Evolutionary conservation across 2,113 vertebrate genomes (phyloP).

Genomic region (Rhynchopsitta pachyrhyncha): DNA sequence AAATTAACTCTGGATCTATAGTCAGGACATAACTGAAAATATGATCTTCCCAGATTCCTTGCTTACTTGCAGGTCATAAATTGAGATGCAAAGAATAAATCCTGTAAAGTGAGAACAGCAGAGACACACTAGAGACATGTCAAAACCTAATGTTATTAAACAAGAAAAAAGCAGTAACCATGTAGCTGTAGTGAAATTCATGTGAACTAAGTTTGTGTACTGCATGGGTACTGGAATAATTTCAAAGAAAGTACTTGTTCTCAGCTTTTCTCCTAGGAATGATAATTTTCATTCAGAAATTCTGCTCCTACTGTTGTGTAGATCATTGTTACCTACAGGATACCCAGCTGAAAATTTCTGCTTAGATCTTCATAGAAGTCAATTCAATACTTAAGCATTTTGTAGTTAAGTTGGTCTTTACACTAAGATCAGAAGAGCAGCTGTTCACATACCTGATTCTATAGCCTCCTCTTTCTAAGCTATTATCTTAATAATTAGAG

Average conservation of each 20-base stretch:
- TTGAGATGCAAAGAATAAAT: neutral
- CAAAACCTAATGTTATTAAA: neutral
- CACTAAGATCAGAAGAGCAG: neutral
- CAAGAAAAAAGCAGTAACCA: neutral
- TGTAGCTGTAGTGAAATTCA: neutral
- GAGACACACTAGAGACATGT: neutral
- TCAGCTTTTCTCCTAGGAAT: neutral
- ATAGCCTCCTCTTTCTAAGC: neutral
- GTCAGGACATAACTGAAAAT: neutral
- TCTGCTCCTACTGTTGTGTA: neutral
- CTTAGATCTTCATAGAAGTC: neutral
- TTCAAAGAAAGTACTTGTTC: neutral
- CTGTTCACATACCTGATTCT: neutral
- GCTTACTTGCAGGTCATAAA: neutral
- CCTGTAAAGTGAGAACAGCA: neutral
- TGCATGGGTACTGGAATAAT: neutral
- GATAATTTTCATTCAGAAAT: neutral
- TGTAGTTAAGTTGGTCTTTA: neutral
- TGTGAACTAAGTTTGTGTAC: neutral
- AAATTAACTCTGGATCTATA: neutral
- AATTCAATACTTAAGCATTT: neutral
- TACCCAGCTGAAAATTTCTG: neutral
- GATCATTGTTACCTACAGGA: neutral
- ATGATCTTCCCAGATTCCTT: neutral
- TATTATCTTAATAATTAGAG: neutral